phyloP scores from a whole-genome alignment of 2,888 invertebrate genomes.

The Unio pictorum region DNA sequence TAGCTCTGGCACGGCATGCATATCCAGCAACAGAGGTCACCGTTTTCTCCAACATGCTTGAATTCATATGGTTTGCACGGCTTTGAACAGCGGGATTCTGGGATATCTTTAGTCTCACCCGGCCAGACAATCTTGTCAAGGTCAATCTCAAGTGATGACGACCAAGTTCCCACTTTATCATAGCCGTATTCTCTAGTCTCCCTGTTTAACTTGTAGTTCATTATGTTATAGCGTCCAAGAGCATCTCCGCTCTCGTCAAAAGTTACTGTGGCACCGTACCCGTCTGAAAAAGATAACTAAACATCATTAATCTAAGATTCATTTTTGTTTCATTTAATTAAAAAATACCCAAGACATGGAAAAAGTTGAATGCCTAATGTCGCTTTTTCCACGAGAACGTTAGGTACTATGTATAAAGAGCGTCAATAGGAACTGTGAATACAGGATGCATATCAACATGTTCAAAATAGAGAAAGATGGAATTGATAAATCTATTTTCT shows the following conservation, averaged over 20 bases:
- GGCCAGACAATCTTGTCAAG: conserved; percentile 70
- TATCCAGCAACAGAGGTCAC: conserved; percentile 73
- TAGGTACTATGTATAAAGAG: no score
- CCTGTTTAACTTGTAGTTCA: conserved; percentile 72
- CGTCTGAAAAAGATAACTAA: conserved; percentile 73
- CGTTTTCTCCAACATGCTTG: conserved; percentile 70
- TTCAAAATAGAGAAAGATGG: no score
- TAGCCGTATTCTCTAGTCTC: conserved; percentile 63
- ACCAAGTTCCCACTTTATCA: conserved; percentile 74
- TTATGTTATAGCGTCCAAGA: conserved; percentile 73
- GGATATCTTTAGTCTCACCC: conserved; percentile 65
- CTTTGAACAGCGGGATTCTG: conserved; percentile 70
- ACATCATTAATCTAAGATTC: not conserved
- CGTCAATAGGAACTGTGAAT: no score
- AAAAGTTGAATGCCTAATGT: no score
- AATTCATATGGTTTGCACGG: conserved; percentile 71
- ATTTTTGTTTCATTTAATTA: not conserved
- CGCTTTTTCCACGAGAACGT: no score
- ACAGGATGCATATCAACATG: no score
- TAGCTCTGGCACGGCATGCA: conserved; percentile 65
- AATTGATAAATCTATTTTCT: no score
- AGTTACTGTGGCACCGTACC: conserved; percentile 79
- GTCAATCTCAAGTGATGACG: conserved; percentile 73
- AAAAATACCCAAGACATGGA: no score
- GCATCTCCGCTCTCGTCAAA: conserved; percentile 73